These are phyloP conservation scores for Calycopis cecrops DNA, from an alignment of 1,140 invertebrate genomes.

Conservation along the genomic window DNA sequence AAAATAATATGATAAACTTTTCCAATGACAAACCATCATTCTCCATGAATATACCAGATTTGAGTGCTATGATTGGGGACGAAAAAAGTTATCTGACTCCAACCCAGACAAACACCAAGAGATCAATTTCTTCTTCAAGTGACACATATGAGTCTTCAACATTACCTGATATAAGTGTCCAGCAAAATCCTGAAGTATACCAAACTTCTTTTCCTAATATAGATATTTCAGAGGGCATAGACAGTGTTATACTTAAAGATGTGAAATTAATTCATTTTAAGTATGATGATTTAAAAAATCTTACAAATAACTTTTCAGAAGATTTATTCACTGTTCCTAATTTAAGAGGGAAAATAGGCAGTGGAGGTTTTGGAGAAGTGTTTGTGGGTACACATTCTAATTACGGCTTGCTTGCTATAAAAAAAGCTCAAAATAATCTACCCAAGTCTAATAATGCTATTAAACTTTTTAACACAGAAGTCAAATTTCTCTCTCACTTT, in stretches of 20 bases:
- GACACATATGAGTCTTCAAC: conserved; percentile 6
- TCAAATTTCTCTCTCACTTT: conserved; percentile 76
- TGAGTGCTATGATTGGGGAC: conserved; percentile 29
- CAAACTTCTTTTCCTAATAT: conserved; percentile 41
- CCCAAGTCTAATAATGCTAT: conserved; percentile 62
- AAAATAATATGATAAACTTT: conserved; percentile 31
- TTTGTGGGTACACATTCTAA: conserved; percentile 75
- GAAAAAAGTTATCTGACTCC: conserved; percentile 1
- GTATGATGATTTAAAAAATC: conserved; percentile 45
- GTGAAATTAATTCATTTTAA: conserved; percentile 48
- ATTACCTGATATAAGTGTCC: neutral
- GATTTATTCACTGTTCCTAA: conserved; percentile 25
- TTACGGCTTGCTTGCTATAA: conserved; percentile 77
- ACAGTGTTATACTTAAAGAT: conserved; percentile 49
- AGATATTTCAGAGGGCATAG: conserved; percentile 36
- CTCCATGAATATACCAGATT: conserved; percentile 34
- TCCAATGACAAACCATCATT: conserved; percentile 19
- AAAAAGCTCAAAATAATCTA: conserved; percentile 72
- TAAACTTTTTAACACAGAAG: conserved; percentile 81
- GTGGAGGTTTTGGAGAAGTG: conserved; percentile 83
- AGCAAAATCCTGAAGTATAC: conserved; percentile 18
- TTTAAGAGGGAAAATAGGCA: conserved; percentile 75
- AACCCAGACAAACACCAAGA: neutral
- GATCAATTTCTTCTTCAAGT: conserved; percentile 1
- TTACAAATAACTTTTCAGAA: conserved; percentile 54